These are phyloP conservation scores for Phacellophora camtschatica DNA, from an alignment of 30 jellyfish, hydroid and myxozoan species.

Conservation along the genomic window DNA sequence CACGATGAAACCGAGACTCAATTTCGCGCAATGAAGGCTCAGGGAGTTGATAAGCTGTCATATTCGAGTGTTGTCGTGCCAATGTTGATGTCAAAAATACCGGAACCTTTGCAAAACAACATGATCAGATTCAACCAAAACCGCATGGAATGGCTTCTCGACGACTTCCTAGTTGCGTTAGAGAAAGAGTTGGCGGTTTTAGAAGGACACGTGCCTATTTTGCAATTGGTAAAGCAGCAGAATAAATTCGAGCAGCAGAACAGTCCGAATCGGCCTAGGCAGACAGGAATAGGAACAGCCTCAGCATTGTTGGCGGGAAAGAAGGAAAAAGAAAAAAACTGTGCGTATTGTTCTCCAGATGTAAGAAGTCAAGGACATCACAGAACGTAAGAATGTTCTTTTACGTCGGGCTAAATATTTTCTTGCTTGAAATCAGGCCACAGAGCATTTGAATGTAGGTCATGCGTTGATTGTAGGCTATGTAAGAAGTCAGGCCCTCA, in stretches of 20 bases:
- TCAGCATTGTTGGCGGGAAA: conserved; percentile 16
- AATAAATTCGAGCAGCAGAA: background rate
- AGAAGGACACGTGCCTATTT: conserved; percentile 41
- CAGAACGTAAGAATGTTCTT: conserved; percentile 14
- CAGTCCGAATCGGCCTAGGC: conserved; percentile 18
- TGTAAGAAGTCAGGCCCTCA: conserved; percentile 17
- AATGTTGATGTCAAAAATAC: conserved; percentile 18
- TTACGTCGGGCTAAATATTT: too few species aligned
- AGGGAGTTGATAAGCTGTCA: conserved; percentile 13
- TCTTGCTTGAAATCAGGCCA: background rate
- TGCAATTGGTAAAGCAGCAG: conserved; percentile 1
- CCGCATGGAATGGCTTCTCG: conserved; percentile 48
- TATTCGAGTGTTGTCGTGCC: conserved; percentile 32
- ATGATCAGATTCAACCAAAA: conserved; percentile 18
- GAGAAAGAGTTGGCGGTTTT: conserved; percentile 32
- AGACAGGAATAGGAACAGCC: conserved; percentile 14
- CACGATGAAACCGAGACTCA: conserved; percentile 33
- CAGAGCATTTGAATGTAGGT: background rate
- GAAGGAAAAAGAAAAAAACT: conserved; percentile 15
- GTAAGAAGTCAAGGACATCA: conserved; percentile 7
- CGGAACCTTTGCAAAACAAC: conserved; percentile 14
- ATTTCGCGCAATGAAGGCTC: conserved; percentile 27
- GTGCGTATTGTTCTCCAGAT: conserved; percentile 25
- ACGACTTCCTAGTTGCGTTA: conserved; percentile 31
- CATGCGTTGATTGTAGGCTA: background rate